A percentile compares a stretch with the other conserved stretches of the same genome.
phyloP scores from a whole-genome alignment of 2,888 invertebrate species.

The Oscheius sp. region DNA sequence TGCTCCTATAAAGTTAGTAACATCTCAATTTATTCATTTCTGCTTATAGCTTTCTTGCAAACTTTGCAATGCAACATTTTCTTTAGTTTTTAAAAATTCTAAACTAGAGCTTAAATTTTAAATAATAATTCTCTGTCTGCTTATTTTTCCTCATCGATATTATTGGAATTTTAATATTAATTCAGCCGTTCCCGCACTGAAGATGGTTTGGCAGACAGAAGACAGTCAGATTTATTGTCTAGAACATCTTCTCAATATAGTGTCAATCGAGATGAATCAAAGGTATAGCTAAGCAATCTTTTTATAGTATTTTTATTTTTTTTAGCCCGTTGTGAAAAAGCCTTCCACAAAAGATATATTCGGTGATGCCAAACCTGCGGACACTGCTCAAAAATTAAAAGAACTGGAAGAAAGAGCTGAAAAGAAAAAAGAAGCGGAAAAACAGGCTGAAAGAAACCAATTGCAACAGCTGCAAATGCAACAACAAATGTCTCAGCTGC shows the following conservation, averaged over 20 bases:
- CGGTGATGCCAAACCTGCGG: conserved; percentile 43
- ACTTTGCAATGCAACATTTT: not conserved
- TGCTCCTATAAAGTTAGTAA: conserved; percentile 20
- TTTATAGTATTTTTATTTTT: not conserved
- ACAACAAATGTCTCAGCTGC: not conserved
- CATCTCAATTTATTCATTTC: not conserved
- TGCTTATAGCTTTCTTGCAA: too few relatives aligned
- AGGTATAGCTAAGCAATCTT: too few relatives aligned
- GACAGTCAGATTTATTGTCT: conserved; percentile 20
- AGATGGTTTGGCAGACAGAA: not conserved
- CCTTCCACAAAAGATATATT: conserved; percentile 39
- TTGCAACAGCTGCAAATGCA: not conserved
- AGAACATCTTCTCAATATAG: conserved; percentile 28
- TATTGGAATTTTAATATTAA: not conserved
- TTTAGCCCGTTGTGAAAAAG: conserved; percentile 28
- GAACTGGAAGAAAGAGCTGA: conserved; percentile 25
- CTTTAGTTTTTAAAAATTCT: too few relatives aligned
- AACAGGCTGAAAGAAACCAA: not conserved
- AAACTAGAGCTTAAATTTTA: too few relatives aligned
- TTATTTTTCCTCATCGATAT: too few relatives aligned
- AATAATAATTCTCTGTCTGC: too few relatives aligned
- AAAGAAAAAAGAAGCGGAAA: conserved; percentile 15
- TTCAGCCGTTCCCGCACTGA: conserved; percentile 37
- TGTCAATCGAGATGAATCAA: conserved; percentile 19
- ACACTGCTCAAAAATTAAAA: conserved; percentile 30